Evolutionary conservation across 2,888 invertebrate genomes (phyloP).

Genomic region (Hecatera dysodea): DNA sequence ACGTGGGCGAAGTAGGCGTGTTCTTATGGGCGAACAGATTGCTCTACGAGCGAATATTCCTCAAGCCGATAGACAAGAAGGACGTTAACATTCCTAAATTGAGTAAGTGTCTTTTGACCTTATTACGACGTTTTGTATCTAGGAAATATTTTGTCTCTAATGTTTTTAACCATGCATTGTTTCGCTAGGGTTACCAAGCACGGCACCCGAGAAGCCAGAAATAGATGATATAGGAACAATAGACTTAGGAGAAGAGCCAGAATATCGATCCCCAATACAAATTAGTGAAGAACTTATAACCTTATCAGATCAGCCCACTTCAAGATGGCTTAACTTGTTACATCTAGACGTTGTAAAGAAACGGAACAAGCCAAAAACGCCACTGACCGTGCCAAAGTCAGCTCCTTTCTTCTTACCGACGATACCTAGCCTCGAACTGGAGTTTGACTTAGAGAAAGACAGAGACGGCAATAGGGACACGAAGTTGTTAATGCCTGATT

Average conservation of each 20-base stretch:
- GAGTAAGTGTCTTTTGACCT: constrained; percentile 74
- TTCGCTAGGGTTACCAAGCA: constrained; percentile 82
- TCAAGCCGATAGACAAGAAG: constrained; percentile 93
- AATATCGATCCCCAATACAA: constrained; percentile 94
- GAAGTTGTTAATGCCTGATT: constrained; percentile 90
- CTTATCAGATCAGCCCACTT: constrained; percentile 95
- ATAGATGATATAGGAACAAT: constrained; percentile 84
- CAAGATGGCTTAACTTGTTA: constrained; percentile 97
- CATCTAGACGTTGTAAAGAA: constrained; percentile 96
- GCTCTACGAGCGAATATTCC: constrained; percentile 95
- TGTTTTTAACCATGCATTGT: not conserved
- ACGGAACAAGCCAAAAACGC: constrained; percentile 97
- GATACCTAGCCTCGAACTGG: constrained; percentile 94
- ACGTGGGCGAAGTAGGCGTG: constrained; percentile 96
- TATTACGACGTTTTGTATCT: not conserved
- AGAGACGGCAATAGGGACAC: constrained; percentile 81
- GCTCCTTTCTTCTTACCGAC: constrained; percentile 99
- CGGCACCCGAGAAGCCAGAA: constrained; percentile 86
- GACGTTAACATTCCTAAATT: constrained; percentile 81
- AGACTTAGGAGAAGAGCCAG: constrained; percentile 87
- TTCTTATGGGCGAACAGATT: constrained; percentile 98
- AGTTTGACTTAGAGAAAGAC: constrained; percentile 93
- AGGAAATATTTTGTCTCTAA: constrained; percentile 66
- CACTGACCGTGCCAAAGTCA: constrained; percentile 95
- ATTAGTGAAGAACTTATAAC: constrained; percentile 95